These are phyloP conservation scores for Pegea sp. DNA, from an alignment of 23 tunicate genomes.

Conservation along the genomic window DNA sequence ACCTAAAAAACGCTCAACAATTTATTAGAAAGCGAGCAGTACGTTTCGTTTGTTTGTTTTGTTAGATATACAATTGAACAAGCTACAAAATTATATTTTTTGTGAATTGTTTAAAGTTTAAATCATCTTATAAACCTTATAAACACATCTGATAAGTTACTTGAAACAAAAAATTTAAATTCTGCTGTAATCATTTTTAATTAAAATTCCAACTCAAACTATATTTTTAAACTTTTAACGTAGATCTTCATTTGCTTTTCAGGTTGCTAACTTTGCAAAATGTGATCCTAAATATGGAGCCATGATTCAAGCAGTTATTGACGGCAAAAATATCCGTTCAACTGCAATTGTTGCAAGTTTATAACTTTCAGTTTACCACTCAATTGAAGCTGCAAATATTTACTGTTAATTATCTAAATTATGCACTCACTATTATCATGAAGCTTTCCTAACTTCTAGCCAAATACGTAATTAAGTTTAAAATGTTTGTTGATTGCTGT, in stretches of 20 bases:
- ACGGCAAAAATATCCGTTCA: slow-evolving; percentile 3
- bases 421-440: too few species aligned
- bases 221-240: background rate
- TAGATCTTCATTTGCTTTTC: background rate
- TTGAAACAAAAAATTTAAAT: background rate
- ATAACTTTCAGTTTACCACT: too few species aligned
- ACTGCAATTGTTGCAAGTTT: too few species aligned
- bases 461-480: too few species aligned
- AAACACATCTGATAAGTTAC: too few species aligned
- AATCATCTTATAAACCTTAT: too few species aligned
- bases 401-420: too few species aligned
- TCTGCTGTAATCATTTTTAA: background rate
- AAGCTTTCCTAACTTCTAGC: too few species aligned
- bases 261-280: slow-evolving; percentile 42
- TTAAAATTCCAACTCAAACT: background rate
- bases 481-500: too few species aligned
- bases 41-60: slow-evolving; percentile 2
- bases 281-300: slow-evolving; percentile 32
- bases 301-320: slow-evolving; percentile 41
- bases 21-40: slow-evolving; percentile 74
- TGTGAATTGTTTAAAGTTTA: background rate
- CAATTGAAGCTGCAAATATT: too few species aligned
- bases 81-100: too few species aligned
- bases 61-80: too few species aligned
- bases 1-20: slow-evolving; percentile 73